Percentiles rank a stretch among this genome's conserved stretches.
phyloP scores from a whole-genome alignment of 2,113 vertebrate species.

The Ciconia boyciana region DNA sequence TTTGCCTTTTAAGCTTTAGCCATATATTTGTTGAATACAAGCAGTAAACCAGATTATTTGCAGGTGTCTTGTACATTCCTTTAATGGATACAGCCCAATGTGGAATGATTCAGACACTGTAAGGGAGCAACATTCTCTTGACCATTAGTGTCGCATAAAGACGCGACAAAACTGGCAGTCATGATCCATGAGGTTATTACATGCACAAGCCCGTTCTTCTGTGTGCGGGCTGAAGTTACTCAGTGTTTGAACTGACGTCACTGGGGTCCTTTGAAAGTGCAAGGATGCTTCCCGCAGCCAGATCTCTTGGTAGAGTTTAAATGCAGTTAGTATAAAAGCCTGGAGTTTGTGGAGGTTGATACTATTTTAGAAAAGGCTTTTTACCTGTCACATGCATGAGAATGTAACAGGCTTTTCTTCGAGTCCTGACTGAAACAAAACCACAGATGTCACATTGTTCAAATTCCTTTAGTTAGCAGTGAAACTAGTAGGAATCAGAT shows the following conservation, averaged over 20 bases:
- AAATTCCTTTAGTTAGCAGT: not conserved
- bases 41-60: not conserved
- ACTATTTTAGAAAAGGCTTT: conserved; percentile 22
- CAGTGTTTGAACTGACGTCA: not conserved
- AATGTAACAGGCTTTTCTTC: not conserved
- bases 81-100: accelerated
- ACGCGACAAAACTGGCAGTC: accelerated
- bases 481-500: not conserved
- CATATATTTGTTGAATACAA: not conserved
- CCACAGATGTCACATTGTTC: not conserved
- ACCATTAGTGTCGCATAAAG: accelerated
- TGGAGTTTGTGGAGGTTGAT: not conserved
- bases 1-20: not conserved
- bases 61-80: not conserved
- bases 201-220: accelerated
- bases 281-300: not conserved
- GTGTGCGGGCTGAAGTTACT: not conserved
- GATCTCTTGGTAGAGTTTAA: not conserved
- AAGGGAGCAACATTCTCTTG: not conserved
- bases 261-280: not conserved
- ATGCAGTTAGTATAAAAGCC: not conserved
- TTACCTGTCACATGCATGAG: not conserved
- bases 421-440: conserved; percentile 15
- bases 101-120: not conserved
- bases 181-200: not conserved